Conservation (phyloP, 2,797 vertebrate species). For the Rachycentron canadum region DNA sequence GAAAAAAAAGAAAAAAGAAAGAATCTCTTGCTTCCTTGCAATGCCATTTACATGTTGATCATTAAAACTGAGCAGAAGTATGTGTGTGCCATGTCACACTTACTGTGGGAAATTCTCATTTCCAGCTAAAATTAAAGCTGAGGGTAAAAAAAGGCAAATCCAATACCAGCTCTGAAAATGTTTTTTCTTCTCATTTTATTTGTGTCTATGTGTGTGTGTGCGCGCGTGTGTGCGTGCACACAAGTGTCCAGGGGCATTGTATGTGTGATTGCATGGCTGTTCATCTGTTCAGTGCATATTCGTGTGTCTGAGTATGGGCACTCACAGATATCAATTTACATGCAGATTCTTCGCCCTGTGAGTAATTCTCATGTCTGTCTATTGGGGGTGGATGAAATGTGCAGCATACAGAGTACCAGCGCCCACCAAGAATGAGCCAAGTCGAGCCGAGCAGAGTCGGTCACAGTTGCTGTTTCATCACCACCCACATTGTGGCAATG, state of each 20-base stretch:
- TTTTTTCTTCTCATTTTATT: not conserved
- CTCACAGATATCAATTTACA: conserved; percentile 73
- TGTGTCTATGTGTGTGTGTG: not conserved
- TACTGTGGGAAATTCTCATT: conserved; percentile 13
- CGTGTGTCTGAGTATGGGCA: conserved; percentile 40
- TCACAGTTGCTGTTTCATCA: conserved; percentile 81
- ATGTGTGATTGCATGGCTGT: conserved; percentile 1
- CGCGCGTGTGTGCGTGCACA: not conserved
- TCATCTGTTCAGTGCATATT: conserved; percentile 57
- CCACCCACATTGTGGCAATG: conserved; percentile 84
- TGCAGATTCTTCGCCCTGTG: conserved; percentile 70
- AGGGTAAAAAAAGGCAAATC: conserved; percentile 23
- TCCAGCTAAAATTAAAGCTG: conserved; percentile 19
- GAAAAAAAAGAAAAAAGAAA: conserved; percentile 20
- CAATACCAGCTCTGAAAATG: conserved; percentile 6
- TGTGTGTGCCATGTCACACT: not conserved
- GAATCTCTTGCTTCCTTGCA: not conserved
- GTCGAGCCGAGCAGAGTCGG: conserved; percentile 72
- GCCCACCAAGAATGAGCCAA: conserved; percentile 74
- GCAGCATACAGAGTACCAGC: conserved; percentile 75
- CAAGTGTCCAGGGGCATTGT: not conserved
- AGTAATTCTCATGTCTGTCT: conserved; percentile 77
- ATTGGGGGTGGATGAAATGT: conserved; percentile 75
- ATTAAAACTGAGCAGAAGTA: not conserved
- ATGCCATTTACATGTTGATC: conserved; percentile 10